Evolutionary conservation across 2,797 vertebrate genomes (phyloP), one percentile per base, ranked within the genome.

Genomic region (Cyprinella venusta): DNA sequence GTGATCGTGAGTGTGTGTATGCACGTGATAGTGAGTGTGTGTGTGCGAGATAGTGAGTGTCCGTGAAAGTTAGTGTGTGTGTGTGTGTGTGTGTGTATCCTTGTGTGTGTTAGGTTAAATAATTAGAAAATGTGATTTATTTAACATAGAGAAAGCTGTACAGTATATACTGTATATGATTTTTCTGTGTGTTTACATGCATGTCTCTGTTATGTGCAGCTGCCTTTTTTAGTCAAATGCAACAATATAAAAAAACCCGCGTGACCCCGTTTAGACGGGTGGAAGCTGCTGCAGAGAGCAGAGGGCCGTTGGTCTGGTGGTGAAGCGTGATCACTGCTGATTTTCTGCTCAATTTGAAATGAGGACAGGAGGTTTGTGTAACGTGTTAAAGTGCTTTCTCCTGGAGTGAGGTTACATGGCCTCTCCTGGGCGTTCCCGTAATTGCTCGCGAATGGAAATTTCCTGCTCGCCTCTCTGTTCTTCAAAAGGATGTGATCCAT

Each of bases 401-500:
- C 48, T 52, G 59, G 45, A 67, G 45, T 40, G 59, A 81, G 65
- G 79, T 85, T 74, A 42, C 71, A 9, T 4, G 50, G 48, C 24
- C 70, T 45, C 50, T 45, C 63, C 24, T 40, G n/a, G 36, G 88
- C 88, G 83, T 89, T 87, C 87, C 87, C 82, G 79, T 88, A 91
- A 93, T 92, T 89, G 76, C 75, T 82, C 40, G 0, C 59, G 88
- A 85, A 89, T 83, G 79, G 88, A 90, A 85, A 91, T 91, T 80
- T 91, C 85, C 86, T 90, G 87, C 88, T 45, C 2, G 84, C 87
- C 84, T 81, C 85, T 79, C 83, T 83, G 83, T 87, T 84, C 90
- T 92, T 80, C 89, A 77, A 69, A 87, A 84, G 80, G 7, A 92
- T 85, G 86, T 83, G 86, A 89, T 90, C 87, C 84, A 85, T 94